These are phyloP conservation scores for Elephas maximus DNA, from an alignment of 2,113 vertebrate genomes.

Conservation along the genomic window DNA sequence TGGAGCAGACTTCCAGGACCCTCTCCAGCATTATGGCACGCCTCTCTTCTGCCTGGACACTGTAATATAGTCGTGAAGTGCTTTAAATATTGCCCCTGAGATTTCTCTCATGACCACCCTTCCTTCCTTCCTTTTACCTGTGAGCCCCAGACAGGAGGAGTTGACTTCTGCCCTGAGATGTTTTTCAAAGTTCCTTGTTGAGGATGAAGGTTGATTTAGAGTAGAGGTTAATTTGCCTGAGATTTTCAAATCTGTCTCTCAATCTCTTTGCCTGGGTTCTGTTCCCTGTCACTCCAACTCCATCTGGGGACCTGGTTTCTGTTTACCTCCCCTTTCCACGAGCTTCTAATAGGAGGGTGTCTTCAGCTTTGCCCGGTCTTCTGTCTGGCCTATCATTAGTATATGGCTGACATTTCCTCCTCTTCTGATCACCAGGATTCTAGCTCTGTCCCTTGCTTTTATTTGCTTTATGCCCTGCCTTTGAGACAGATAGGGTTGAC, in stretches of 20 bases:
- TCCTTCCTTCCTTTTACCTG: background rate
- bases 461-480: background rate
- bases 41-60: background rate
- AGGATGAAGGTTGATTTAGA: slow-evolving; percentile 19
- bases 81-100: background rate
- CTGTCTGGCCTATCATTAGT: background rate
- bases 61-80: background rate
- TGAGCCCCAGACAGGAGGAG: background rate
- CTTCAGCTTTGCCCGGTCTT: background rate
- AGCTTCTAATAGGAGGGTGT: background rate
- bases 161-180: background rate
- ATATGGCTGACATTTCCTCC: background rate
- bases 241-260: background rate
- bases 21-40: background rate
- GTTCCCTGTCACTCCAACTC: background rate
- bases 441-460: background rate
- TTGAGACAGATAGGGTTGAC: too few relatives aligned
- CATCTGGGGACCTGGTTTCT: background rate
- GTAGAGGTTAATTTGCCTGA: slow-evolving; percentile 46
- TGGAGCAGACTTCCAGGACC: background rate
- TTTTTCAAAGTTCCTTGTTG: background rate
- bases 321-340: background rate
- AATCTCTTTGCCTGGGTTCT: background rate
- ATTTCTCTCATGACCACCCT: background rate
- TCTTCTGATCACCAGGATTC: background rate